phyloP scores from a whole-genome alignment of 1,140 invertebrate species.

The Eumeta japonica region DNA sequence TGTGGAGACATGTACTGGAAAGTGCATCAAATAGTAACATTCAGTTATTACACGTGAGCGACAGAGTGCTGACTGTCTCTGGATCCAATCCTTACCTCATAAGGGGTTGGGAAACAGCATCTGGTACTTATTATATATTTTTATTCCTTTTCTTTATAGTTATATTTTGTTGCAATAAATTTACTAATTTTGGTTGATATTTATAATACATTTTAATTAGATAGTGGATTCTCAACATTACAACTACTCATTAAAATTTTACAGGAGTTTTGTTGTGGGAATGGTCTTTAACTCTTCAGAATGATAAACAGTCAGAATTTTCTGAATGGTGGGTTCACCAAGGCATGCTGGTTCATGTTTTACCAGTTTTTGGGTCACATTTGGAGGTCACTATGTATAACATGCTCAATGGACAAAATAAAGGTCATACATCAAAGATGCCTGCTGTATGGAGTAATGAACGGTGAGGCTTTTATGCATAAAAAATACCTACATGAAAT shows the following conservation, averaged over 20 bases:
- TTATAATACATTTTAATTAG: neutral
- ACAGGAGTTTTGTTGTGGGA: slow-evolving; percentile 59
- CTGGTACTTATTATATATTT: slow-evolving; percentile 60
- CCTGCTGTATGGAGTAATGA: slow-evolving; percentile 64
- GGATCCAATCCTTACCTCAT: slow-evolving; percentile 71
- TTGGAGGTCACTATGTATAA: slow-evolving; percentile 72
- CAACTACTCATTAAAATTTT: slow-evolving; percentile 5
- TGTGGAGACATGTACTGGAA: slow-evolving; percentile 82
- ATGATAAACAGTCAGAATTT: slow-evolving; percentile 45
- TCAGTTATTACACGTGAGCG: slow-evolving; percentile 61
- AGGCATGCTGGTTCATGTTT: slow-evolving; percentile 65
- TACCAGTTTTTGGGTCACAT: slow-evolving; percentile 65
- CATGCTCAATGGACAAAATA: slow-evolving; percentile 64
- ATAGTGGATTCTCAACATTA: no score
- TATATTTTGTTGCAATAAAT: slow-evolving; percentile 3
- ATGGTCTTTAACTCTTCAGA: slow-evolving; percentile 59
- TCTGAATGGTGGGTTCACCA: slow-evolving; percentile 65
- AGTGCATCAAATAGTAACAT: slow-evolving; percentile 61
- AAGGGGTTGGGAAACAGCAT: slow-evolving; percentile 73
- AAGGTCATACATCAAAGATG: slow-evolving; percentile 60
- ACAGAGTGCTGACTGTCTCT: slow-evolving; percentile 72
- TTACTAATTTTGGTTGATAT: neutral
- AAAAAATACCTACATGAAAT: no score
- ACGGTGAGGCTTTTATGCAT: slow-evolving; percentile 47
- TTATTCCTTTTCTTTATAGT: neutral